A percentile compares a stretch with the other conserved stretches of the same genome.
Conservation (phyloP, 2,888 invertebrate species). For the Tipula lateralis region DNA sequence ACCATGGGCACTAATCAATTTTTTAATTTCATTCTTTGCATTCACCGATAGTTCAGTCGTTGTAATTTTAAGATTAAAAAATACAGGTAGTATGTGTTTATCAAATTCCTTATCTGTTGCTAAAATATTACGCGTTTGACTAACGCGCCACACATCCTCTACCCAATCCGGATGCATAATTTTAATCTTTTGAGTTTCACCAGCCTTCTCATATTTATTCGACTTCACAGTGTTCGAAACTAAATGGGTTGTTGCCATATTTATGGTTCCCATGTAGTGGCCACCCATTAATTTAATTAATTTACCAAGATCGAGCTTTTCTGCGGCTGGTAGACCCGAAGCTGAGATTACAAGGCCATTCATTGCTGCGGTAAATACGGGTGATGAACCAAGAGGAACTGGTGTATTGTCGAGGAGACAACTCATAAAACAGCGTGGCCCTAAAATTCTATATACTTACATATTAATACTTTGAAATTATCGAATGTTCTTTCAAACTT, state of each 20-base stretch:
- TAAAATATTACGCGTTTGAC: slow-evolving; percentile 56
- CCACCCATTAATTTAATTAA: slow-evolving; percentile 76
- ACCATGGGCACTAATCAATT: slow-evolving; percentile 68
- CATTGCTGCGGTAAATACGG: slow-evolving; percentile 81
- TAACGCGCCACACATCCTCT: slow-evolving; percentile 70
- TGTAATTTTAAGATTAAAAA: slow-evolving; percentile 72
- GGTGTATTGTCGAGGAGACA: slow-evolving; percentile 66
- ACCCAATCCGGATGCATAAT: slow-evolving; percentile 79
- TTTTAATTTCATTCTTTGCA: slow-evolving; percentile 54
- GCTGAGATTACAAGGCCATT: slow-evolving; percentile 61
- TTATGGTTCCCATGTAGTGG: slow-evolving; percentile 59
- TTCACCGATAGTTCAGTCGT: slow-evolving; percentile 65
- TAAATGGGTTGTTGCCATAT: slow-evolving; percentile 70
- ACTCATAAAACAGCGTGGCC: slow-evolving; percentile 72
- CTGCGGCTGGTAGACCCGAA: slow-evolving; percentile 54
- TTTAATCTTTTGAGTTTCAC: slow-evolving; percentile 51
- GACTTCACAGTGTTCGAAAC: slow-evolving; percentile 72
- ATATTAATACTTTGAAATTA: neutral
- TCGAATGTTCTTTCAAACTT: slow-evolving; percentile 51
- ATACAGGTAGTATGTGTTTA: slow-evolving; percentile 61
- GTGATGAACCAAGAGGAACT: slow-evolving; percentile 69
- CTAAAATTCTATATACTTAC: slow-evolving; percentile 61
- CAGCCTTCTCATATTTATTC: slow-evolving; percentile 64
- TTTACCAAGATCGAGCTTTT: slow-evolving; percentile 48
- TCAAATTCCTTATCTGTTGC: slow-evolving; percentile 63